phyloP scores from a whole-genome alignment of 2,888 invertebrate species.

The Vanessa cardui region DNA sequence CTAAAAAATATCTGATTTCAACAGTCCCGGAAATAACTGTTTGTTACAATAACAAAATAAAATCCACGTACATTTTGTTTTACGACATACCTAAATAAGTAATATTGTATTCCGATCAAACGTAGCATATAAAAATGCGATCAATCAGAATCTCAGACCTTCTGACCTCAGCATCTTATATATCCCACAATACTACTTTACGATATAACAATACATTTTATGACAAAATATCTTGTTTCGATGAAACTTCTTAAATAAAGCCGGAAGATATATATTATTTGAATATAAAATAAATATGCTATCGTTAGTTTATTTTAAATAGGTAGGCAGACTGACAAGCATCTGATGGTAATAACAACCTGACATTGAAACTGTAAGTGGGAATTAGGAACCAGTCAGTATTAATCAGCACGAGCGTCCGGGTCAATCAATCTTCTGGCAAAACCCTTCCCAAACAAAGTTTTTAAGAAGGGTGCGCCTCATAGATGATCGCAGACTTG shows the following conservation, averaged over 20 bases:
- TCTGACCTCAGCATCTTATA: conserved; percentile 1
- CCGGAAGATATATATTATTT: not conserved
- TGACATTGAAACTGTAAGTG: too few relatives aligned
- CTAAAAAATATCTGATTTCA: too few relatives aligned
- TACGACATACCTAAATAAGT: not conserved
- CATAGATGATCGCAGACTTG: too few relatives aligned
- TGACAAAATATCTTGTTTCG: conserved; percentile 17
- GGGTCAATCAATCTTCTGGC: too few relatives aligned
- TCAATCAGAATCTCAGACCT: conserved; percentile 3
- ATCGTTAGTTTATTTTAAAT: not conserved
- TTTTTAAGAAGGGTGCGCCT: too few relatives aligned
- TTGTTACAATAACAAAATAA: not conserved
- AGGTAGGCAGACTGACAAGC: too few relatives aligned
- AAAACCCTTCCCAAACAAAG: too few relatives aligned
- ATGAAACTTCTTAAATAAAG: conserved; percentile 7
- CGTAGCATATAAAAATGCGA: conserved; percentile 5
- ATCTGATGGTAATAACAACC: too few relatives aligned
- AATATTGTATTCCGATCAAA: not conserved
- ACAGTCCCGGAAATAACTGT: too few relatives aligned
- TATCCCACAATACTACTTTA: conserved; percentile 8
- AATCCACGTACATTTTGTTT: not conserved
- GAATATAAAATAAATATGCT: not conserved
- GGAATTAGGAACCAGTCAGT: too few relatives aligned
- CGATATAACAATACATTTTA: conserved; percentile 13
- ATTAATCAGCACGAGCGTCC: too few relatives aligned